Base-by-base conservation (phyloP, 2,797 vertebrate genomes). In the Eulemur albifrons region DNA sequence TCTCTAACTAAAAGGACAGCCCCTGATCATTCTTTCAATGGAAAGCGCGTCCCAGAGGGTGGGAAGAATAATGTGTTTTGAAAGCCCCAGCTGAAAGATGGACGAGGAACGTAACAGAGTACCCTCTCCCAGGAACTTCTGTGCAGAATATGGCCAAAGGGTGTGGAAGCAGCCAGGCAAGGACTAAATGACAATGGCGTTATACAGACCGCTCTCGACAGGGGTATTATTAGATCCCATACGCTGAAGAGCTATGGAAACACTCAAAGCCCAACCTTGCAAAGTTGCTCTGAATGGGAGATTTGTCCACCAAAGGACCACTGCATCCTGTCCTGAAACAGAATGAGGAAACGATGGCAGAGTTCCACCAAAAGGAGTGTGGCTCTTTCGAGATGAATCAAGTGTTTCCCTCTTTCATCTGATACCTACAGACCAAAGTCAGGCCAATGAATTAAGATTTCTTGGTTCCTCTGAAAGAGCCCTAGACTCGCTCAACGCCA, bases 1-100 rank as follows among this genome's bases (percentile, higher is more conserved):
- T 35, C 77, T 92, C 95, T 77, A 94, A 93, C 76, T 3, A 76
- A 76, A 91, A 97, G 80, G 94, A 94, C 11, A 76, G 73, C 70
- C 97, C 95, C 88, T 70, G 61, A 72, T 54, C 21, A 11, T 43
- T 61, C 48, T 52, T 48, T 20, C 21, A 5, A 38, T 18, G 80
- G 38, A 32, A 57, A 38, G 10, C 35, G 21, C 1, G 6, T 50
- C 79, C 75, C 75, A 25, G 40, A 32, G 32, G 11, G 48, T 4
- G 67, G 40, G 38, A 63, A 63, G 50, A 67, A 75, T 11, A 75
- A 38, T 3, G 8, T 13, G 61, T 75, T 67, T 67, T 10, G 30
- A 32, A 70, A 63, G 57, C n/a, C 27, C 45, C 52, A 20, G 50
- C 27, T 7, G 7, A 2, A 25, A 38, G 73, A 40, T 15, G 18